phyloP scores from a whole-genome alignment of 2,113 vertebrate genomes.

The Puffinus mauretanicus region DNA sequence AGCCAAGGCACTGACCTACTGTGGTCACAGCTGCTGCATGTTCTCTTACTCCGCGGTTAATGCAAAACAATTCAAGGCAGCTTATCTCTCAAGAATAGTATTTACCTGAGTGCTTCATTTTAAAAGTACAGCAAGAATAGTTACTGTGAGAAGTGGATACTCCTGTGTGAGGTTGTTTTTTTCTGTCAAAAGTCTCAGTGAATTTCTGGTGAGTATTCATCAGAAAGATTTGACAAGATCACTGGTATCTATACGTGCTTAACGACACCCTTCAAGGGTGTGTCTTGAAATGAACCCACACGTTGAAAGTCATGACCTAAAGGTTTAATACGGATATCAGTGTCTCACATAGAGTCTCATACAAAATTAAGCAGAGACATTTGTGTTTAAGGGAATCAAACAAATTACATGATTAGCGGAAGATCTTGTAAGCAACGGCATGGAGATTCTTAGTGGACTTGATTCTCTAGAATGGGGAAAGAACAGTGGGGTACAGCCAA shows the following conservation, averaged over 20 bases:
- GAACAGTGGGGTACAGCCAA: not conserved
- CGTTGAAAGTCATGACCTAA: not conserved
- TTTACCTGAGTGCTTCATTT: not conserved
- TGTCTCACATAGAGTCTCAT: not conserved
- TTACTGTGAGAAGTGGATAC: not conserved
- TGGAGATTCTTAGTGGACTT: not conserved
- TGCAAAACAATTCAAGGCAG: not conserved
- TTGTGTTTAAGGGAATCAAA: not conserved
- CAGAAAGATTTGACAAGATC: not conserved
- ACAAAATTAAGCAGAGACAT: not conserved
- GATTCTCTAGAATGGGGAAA: not conserved
- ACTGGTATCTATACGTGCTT: not conserved
- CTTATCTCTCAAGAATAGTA: not conserved
- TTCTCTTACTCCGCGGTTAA: not conserved
- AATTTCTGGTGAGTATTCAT: not conserved
- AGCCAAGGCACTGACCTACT: not conserved
- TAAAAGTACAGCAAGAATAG: not conserved
- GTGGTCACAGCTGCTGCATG: not conserved
- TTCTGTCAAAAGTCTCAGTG: not conserved
- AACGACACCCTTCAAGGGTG: not conserved
- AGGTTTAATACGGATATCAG: not conserved
- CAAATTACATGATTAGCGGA: not conserved
- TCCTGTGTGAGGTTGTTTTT: not conserved
- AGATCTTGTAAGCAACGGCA: not conserved
- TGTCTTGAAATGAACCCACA: not conserved